These are phyloP conservation scores for Heliconius cydno DNA, from an alignment of 2,888 invertebrate species.

Conservation along the genomic window DNA sequence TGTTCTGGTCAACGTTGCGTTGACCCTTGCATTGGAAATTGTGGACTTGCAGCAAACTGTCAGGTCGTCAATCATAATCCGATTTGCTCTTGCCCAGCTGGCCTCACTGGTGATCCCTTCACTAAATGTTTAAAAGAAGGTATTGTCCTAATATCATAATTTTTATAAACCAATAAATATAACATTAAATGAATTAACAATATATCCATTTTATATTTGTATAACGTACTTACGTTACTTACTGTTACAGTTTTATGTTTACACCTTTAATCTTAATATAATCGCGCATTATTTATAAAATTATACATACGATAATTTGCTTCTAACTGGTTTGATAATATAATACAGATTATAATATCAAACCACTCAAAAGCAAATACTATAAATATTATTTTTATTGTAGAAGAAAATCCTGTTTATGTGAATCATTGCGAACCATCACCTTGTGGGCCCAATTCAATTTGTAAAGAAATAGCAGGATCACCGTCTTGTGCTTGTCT, in stretches of 20 bases:
- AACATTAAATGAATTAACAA: too few relatives aligned
- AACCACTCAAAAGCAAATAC: too few relatives aligned
- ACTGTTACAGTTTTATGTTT: too few relatives aligned
- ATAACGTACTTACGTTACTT: too few relatives aligned
- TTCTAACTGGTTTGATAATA: not conserved
- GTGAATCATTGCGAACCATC: conserved; percentile 87
- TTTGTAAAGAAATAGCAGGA: conserved; percentile 84
- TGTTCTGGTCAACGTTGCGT: conserved; percentile 88
- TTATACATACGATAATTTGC: not conserved
- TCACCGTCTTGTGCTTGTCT: conserved; percentile 89
- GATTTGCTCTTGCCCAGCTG: conserved; percentile 86
- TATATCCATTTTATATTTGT: too few relatives aligned
- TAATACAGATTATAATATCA: too few relatives aligned
- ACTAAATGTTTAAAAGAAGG: conserved; percentile 85
- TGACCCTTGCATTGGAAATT: conserved; percentile 89
- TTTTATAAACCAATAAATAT: conserved; percentile 18
- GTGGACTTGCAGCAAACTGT: conserved; percentile 88
- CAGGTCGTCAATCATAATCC: conserved; percentile 90
- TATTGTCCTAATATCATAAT: conserved; percentile 60
- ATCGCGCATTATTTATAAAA: too few relatives aligned
- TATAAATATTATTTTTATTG: conserved; percentile 48
- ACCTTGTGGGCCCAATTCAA: conserved; percentile 89
- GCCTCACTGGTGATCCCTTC: conserved; percentile 89
- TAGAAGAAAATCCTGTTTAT: conserved; percentile 63
- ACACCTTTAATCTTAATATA: too few relatives aligned